Evolutionary conservation across 2,113 vertebrate genomes (phyloP).

Genomic region (Sylvia atricapilla): DNA sequence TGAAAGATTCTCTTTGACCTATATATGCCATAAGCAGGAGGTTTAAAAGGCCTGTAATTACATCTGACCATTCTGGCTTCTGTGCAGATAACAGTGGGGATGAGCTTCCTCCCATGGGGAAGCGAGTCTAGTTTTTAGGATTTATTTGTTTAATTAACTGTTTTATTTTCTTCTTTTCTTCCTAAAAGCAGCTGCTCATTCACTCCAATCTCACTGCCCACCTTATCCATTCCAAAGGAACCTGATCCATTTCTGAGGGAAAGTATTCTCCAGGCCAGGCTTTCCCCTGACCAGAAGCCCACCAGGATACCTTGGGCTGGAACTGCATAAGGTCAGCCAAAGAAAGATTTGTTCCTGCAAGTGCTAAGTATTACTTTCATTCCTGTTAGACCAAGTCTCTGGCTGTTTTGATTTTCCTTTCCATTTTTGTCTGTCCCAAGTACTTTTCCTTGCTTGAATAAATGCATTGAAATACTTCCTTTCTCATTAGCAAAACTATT

Average conservation of each 20-base stretch:
- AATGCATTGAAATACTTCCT: neutral
- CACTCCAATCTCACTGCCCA: neutral
- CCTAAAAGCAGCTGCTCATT: neutral
- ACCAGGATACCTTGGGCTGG: neutral
- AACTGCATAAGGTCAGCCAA: neutral
- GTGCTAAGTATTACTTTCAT: neutral
- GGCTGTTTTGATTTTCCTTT: neutral
- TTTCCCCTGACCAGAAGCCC: neutral
- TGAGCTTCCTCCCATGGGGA: neutral
- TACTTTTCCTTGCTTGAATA: neutral
- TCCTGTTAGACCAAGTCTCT: neutral
- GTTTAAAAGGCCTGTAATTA: neutral
- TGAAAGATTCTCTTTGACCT: neutral
- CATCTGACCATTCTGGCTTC: neutral
- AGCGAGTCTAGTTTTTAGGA: neutral
- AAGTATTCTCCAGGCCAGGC: neutral
- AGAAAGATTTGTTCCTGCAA: neutral
- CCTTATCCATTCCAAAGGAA: neutral
- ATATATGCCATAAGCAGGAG: neutral
- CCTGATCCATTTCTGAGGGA: neutral
- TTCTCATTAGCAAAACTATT: neutral
- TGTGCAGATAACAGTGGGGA: neutral
- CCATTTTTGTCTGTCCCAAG: neutral
- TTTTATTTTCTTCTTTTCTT: neutral
- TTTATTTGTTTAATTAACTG: neutral